A percentile compares a stretch with the other conserved stretches of the same genome.
These are phyloP conservation scores for Aspidapion aeneum DNA, from an alignment of 2,888 invertebrate genomes.

Conservation along the genomic window DNA sequence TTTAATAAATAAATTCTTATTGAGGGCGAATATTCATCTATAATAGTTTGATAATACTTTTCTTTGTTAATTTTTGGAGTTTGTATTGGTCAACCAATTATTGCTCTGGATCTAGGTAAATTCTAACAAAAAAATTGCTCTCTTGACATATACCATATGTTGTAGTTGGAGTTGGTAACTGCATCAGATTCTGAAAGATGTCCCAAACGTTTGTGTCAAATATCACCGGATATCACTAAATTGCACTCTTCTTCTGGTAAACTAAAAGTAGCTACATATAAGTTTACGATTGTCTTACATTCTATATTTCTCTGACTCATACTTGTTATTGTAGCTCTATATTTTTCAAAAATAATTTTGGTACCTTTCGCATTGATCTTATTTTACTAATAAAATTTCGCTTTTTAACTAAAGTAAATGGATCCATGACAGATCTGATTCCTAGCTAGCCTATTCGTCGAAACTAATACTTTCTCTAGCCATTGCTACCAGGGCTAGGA, in stretches of 20 bases:
- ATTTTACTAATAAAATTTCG: too few species aligned
- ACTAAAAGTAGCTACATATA: not conserved
- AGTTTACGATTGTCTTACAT: not conserved
- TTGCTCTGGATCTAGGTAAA: not conserved
- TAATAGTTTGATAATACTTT: not conserved
- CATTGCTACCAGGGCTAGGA: too few species aligned
- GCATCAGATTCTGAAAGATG: too few species aligned
- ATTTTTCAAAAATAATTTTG: not conserved
- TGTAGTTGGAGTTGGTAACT: not conserved
- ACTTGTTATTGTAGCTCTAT: not conserved
- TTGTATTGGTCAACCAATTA: not conserved
- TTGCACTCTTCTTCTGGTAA: not conserved
- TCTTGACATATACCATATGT: not conserved
- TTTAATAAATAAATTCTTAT: too few species aligned
- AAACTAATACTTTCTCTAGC: too few species aligned
- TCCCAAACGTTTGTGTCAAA: too few species aligned
- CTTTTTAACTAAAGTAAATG: too few species aligned
- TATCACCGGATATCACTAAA: too few species aligned
- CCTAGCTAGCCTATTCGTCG: too few species aligned
- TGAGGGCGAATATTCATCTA: not conserved
- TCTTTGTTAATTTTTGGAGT: not conserved
- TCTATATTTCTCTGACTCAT: not conserved
- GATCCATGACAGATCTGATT: too few species aligned
- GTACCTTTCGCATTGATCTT: too few species aligned
- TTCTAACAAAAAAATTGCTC: not conserved